These are phyloP conservation scores for Cybosia mesomella DNA, from an alignment of 2,888 invertebrate genomes.

Conservation along the genomic window DNA sequence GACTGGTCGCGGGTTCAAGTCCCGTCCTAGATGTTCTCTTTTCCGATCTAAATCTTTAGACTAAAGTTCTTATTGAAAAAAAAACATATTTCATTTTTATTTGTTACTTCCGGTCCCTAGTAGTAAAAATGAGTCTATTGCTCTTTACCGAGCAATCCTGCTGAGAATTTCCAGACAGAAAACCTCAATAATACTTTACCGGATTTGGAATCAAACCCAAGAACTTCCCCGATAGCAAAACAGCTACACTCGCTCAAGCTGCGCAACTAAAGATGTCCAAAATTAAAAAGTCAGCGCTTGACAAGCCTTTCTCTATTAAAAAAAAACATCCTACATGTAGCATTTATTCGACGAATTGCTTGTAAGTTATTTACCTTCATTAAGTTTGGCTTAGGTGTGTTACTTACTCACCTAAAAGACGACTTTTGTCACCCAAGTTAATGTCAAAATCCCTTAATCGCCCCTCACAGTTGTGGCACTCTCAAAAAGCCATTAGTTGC, in stretches of 20 bases:
- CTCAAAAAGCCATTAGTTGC: constrained; percentile 21
- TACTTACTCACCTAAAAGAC: background rate
- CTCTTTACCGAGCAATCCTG: background rate
- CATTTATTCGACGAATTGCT: background rate
- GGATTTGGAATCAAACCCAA: background rate
- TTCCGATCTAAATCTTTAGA: too few species aligned
- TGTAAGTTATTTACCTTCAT: background rate
- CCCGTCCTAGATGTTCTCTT: too few species aligned
- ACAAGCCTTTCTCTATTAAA: background rate
- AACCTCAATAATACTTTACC: background rate
- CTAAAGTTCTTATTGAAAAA: too few species aligned
- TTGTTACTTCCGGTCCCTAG: too few species aligned
- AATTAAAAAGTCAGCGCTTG: too few species aligned
- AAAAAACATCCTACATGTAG: background rate
- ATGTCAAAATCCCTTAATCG: constrained; percentile 25
- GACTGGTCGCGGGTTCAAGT: too few species aligned
- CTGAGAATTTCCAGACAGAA: background rate
- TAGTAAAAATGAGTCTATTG: too few species aligned
- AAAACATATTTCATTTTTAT: too few species aligned
- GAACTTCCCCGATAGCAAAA: background rate
- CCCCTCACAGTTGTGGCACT: constrained; percentile 9
- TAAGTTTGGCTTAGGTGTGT: background rate
- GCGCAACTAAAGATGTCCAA: too few species aligned
- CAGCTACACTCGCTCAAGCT: background rate
- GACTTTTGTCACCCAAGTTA: constrained; percentile 17